phyloP scores from a whole-genome alignment of 2,888 invertebrate species.

The Apamea crenata region DNA sequence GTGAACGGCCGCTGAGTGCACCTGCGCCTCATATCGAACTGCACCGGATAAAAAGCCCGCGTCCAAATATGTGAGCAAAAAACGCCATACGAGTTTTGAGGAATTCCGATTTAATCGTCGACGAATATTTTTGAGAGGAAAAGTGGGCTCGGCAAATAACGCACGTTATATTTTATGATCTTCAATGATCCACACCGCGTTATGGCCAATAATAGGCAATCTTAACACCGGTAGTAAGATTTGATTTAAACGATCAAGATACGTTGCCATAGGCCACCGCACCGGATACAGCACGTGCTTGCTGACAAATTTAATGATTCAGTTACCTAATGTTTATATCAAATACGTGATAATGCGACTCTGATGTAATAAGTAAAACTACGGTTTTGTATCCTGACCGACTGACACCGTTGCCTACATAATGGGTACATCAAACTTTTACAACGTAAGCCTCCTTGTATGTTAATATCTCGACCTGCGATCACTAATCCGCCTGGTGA shows the following conservation, averaged over 20 bases:
- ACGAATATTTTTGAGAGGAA: slow-evolving; percentile 51
- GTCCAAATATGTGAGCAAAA: slow-evolving; percentile 85
- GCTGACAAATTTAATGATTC: slow-evolving; percentile 54
- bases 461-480: slow-evolving; percentile 19
- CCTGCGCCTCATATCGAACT: slow-evolving; percentile 80
- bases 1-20: slow-evolving; percentile 85
- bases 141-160: slow-evolving; percentile 23
- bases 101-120: slow-evolving; percentile 63
- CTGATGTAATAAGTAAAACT: slow-evolving; percentile 58
- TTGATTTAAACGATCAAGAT: slow-evolving; percentile 41
- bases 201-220: slow-evolving; percentile 10
- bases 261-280: slow-evolving; percentile 58
- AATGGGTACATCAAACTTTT: slow-evolving; percentile 31
- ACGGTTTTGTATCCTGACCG: slow-evolving; percentile 61
- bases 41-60: slow-evolving; percentile 74
- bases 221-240: slow-evolving; percentile 42
- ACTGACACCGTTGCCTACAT: slow-evolving; percentile 58
- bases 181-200: not conserved
- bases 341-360: slow-evolving; percentile 44
- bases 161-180: slow-evolving; percentile 21
- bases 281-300: slow-evolving; percentile 68
- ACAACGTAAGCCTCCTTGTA: slow-evolving; percentile 8
- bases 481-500: slow-evolving; percentile 21
- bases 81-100: slow-evolving; percentile 75
- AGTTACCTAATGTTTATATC: slow-evolving; percentile 61